These are phyloP conservation scores for Stictonetta naevosa DNA, from an alignment of 2,113 vertebrate species.

Conservation along the genomic window DNA sequence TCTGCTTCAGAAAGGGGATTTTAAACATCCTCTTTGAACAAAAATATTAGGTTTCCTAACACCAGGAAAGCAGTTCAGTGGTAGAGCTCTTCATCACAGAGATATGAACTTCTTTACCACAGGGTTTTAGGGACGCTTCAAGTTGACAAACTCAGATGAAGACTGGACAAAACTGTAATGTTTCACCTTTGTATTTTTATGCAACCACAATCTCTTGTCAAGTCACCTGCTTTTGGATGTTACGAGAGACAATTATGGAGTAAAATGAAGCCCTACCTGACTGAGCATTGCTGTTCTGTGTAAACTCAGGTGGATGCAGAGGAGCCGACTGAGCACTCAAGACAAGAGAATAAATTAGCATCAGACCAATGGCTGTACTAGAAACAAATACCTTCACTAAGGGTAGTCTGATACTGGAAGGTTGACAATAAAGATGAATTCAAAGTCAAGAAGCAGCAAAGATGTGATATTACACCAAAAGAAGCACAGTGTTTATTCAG, in stretches of 20 bases:
- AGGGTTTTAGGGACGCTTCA: neutral
- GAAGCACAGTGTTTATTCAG: neutral
- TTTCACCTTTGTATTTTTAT: neutral
- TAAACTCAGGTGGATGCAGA: neutral
- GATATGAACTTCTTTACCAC: neutral
- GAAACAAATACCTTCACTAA: neutral
- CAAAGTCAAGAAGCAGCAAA: neutral
- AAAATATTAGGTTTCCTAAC: neutral
- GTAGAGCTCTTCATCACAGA: neutral
- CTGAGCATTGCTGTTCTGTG: neutral
- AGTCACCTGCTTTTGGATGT: neutral
- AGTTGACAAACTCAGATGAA: neutral
- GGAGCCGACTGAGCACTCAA: neutral
- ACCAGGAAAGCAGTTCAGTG: neutral
- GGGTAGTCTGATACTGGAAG: neutral
- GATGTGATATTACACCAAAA: neutral
- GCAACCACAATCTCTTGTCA: neutral
- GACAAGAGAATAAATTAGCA: neutral
- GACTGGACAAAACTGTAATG: neutral
- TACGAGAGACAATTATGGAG: neutral
- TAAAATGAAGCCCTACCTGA: neutral
- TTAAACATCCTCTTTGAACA: neutral
- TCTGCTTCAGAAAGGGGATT: neutral
- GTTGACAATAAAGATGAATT: fast-evolving
- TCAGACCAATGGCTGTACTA: neutral